Base-by-base conservation (phyloP, 2,888 invertebrate genomes). In the Aricia artaxerxes region DNA sequence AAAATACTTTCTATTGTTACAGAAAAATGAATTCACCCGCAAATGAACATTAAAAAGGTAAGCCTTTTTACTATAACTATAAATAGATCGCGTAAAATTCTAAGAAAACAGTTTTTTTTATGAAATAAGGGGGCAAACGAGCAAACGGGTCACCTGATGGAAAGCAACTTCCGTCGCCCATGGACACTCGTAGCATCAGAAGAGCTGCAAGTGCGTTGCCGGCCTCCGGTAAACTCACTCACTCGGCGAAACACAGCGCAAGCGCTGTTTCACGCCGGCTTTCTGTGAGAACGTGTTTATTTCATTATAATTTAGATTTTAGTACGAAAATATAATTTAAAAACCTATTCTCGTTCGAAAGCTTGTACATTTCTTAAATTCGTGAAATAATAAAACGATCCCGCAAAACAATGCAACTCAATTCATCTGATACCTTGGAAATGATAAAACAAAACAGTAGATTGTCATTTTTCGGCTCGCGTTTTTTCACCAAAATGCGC, bases 11-110 rank as follows among this genome's bases (percentile, higher is more conserved):
- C 13, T 76, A 13, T 76, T 76, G 76, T 76, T 76, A 76, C 76
- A 76, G 76, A 57, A 53, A 57, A 31, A 76, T 76, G 53, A 53
- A 31, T 53, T 53, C 35, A 31, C 11, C 76, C 7, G 35, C 53
- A 53, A 76, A 76, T 76, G 76, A 31, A 76, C 35, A 35, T 76
- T 76, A 57, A 76, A 76, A 76, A 76, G 76, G 76, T 76, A 35
- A 31, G 76, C 1, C 1, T 44, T 44, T 31, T 64, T 64, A 11
- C 7, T 61, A 57, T 57, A 57, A 16, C 16, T 16, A 16, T 57
- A 16, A 57, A 57, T 1, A 57, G 57, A 57, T 57, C 4, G 16
- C 57, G 13, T 16, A 4, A 13, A 57, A 57, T 57, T 57, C 57
- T 57, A 13, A 57, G 16, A 57, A 57, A 57, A 16, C 57, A 57